phyloP scores from a whole-genome alignment of 2,797 vertebrate species.

The Amazonetta brasiliensis region DNA sequence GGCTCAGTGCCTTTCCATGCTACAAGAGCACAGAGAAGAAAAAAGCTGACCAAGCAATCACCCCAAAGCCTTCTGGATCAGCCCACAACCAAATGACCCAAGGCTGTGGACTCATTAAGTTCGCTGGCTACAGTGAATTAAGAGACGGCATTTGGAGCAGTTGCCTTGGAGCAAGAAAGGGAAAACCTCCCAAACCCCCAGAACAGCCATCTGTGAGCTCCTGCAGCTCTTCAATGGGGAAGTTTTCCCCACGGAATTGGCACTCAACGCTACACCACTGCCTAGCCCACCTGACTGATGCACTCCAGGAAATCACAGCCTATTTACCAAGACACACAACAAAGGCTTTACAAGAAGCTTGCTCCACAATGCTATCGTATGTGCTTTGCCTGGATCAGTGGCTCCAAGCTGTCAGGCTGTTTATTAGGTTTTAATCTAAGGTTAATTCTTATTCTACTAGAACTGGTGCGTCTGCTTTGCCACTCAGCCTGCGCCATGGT shows the following conservation, averaged over 20 bases:
- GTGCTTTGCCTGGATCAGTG: background rate
- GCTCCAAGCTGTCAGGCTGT: slow-evolving; percentile 30
- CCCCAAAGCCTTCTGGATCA: background rate
- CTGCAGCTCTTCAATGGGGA: background rate
- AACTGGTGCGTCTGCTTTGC: background rate
- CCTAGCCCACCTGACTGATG: background rate
- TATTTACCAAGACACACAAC: background rate
- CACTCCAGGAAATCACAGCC: background rate
- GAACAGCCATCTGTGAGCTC: background rate
- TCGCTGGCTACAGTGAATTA: background rate
- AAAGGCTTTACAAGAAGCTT: background rate
- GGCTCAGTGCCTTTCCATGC: background rate
- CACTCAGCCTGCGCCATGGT: rapidly evolving
- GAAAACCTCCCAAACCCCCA: background rate
- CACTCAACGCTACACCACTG: background rate
- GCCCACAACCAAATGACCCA: background rate
- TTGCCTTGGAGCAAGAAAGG: background rate
- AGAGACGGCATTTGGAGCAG: background rate
- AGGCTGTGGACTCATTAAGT: background rate
- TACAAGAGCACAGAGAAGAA: background rate
- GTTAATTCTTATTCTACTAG: slow-evolving; percentile 54
- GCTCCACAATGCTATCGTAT: background rate
- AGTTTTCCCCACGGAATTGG: background rate
- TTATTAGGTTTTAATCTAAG: slow-evolving; percentile 31
- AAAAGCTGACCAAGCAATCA: background rate